Conservation (phyloP, 2,797 vertebrate species). For the Ptychobarbus kaznakovi region DNA sequence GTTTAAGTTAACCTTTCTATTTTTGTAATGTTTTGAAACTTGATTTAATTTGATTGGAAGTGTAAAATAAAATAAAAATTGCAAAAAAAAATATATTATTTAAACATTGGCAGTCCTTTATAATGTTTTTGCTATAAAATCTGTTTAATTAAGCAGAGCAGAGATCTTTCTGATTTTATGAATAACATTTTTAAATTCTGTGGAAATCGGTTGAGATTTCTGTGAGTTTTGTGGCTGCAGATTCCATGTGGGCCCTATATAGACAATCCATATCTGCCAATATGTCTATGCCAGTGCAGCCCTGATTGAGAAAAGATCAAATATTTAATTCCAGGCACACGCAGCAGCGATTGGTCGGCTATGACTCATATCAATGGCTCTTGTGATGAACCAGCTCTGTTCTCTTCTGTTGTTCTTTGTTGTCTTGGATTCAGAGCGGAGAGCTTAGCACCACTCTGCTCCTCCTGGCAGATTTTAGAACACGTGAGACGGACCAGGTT, state of each 20-base stretch:
- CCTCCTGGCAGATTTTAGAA: conserved; percentile 32
- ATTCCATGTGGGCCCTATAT: conserved; percentile 7
- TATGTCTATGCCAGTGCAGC: conserved; percentile 1
- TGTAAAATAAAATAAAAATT: not conserved
- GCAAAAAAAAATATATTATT: not conserved
- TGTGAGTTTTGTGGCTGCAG: not conserved
- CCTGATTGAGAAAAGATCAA: conserved; percentile 14
- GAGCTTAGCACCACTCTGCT: conserved; percentile 11
- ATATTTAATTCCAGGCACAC: conserved; percentile 29
- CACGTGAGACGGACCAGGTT: conserved; percentile 27
- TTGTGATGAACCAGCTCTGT: conserved; percentile 36
- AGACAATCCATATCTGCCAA: not conserved
- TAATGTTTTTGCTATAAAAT: not conserved
- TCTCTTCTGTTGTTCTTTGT: conserved; percentile 25
- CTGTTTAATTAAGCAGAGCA: not conserved
- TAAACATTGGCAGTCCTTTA: not conserved
- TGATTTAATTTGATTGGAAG: not conserved
- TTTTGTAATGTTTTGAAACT: not conserved
- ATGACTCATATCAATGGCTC: conserved; percentile 37
- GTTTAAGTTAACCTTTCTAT: not conserved
- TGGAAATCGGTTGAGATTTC: not conserved
- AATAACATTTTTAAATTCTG: not conserved
- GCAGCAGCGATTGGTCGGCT: conserved; percentile 18
- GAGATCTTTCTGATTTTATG: not conserved
- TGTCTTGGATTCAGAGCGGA: conserved; percentile 20